phyloP scores from a whole-genome alignment of 2,797 vertebrate genomes.

The Cephalopachus bancanus region DNA sequence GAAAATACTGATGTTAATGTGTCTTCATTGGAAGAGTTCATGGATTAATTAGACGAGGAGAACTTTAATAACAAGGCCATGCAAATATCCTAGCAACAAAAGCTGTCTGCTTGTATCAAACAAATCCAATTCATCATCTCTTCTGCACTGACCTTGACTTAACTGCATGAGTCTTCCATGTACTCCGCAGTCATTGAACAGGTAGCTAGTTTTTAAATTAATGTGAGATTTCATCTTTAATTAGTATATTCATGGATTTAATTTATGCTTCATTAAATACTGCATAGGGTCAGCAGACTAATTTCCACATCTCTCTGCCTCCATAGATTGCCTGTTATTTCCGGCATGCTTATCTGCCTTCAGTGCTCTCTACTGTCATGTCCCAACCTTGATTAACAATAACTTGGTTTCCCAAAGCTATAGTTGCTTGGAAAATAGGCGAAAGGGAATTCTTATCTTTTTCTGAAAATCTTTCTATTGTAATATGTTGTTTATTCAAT shows the following conservation, averaged over 20 bases:
- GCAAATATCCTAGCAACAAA: conserved; percentile 83
- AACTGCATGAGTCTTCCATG: conserved; percentile 43
- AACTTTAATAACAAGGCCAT: conserved; percentile 83
- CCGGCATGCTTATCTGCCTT: conserved; percentile 3
- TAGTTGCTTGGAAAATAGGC: not conserved
- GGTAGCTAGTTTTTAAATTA: conserved; percentile 2
- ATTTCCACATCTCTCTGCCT: conserved; percentile 62
- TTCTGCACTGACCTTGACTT: conserved; percentile 79
- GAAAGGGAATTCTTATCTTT: not conserved
- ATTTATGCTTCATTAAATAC: conserved; percentile 76
- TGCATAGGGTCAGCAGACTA: conserved; percentile 39
- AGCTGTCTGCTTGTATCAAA: conserved; percentile 82
- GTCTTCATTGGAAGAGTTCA: conserved; percentile 83
- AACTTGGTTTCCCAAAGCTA: conserved; percentile 25
- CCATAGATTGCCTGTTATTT: conserved; percentile 20
- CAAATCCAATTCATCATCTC: conserved; percentile 73
- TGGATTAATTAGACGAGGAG: conserved; percentile 85
- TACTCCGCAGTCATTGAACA: conserved; percentile 48
- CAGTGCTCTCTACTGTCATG: not conserved
- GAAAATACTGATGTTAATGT: conserved; percentile 83
- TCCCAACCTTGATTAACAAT: not conserved
- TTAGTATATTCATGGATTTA: conserved; percentile 60
- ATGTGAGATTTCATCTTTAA: conserved; percentile 77
- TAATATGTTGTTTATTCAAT: not conserved
- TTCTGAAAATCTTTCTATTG: not conserved